These are phyloP conservation scores for Machimus atricapillus DNA, from an alignment of 2,888 invertebrate species.

Conservation along the genomic window DNA sequence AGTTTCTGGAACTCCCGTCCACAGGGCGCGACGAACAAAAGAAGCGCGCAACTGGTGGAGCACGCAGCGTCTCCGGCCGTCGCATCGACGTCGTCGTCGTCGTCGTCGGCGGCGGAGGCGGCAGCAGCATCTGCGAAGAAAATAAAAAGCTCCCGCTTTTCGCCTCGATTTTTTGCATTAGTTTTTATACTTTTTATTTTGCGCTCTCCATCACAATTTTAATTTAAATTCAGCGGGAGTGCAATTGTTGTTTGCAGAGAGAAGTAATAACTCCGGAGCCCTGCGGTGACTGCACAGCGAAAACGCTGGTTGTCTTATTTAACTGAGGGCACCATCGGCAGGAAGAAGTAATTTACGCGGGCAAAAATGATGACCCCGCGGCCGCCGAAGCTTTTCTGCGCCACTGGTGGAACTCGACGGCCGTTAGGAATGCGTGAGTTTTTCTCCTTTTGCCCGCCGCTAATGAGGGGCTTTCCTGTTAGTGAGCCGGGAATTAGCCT, in stretches of 20 bases:
- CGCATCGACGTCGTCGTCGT: not conserved
- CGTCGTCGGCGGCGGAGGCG: not conserved
- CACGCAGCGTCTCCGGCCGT: not conserved
- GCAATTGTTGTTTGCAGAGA: conserved; percentile 35
- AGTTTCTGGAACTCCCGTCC: not conserved
- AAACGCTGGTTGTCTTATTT: conserved; percentile 26
- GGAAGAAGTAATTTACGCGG: conserved; percentile 35
- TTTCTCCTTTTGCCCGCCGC: not conserved
- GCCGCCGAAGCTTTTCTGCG: conserved; percentile 5
- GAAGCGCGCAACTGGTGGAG: not conserved
- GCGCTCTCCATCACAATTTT: conserved; percentile 11
- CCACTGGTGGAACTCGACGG: not conserved
- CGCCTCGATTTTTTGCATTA: not conserved
- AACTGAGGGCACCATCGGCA: conserved; percentile 24
- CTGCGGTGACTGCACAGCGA: conserved; percentile 18
- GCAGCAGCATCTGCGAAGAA: not conserved
- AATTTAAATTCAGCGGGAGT: conserved; percentile 39
- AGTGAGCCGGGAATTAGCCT: not conserved
- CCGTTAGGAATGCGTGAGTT: conserved; percentile 23
- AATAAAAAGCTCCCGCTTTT: not conserved
- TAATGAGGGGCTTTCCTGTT: conserved; percentile 29
- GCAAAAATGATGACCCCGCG: conserved; percentile 29
- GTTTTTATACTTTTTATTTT: not conserved
- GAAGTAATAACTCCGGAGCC: conserved; percentile 32
- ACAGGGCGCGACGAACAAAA: not conserved